Base-by-base conservation (phyloP, 2,797 vertebrate species). In the Meriones psammophilus region DNA sequence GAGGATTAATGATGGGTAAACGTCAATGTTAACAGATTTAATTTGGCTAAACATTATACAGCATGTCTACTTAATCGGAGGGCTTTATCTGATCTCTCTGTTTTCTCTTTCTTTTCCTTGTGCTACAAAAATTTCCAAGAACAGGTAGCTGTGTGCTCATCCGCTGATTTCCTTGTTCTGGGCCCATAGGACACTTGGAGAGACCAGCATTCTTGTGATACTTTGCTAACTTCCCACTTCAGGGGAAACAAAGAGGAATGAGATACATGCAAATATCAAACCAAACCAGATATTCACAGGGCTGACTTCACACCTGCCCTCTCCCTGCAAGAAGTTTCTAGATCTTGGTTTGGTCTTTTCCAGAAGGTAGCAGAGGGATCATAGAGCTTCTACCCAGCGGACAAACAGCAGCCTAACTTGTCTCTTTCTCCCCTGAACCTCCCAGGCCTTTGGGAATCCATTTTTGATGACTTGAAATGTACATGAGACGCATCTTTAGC, bases 41-140 rank as follows among this genome's bases (percentile, higher is more conserved):
- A 96, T 97, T 97, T 97, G 86, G 91, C 92, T 94, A 94, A 97
- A 96, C 66, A 91, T 86, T 89, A 90, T 74, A 91, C 87, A 94
- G 50, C 54, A 66, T 85, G 86, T 93, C 86, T 96, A 56, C 92
- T 88, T 95, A 50, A 92, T 90, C 58, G 13, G 78, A 71, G 22
- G 54, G 56, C 22, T 90, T 96, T 93, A 96, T 97, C 93, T 88
- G 86, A 97, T 88, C 39, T 92, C 91, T 89, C 60, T 62, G 36
- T 15, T 92, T 96, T 95, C 92, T 60, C 50, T 90, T 73, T 88
- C 73, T 93, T 93, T 95, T 91, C 84, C 85, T 90, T 92, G 94
- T 85, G 85, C 68, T 79, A 64, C 46, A 85, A 58, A 58, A 86
- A 81, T 97, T 97, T 97, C 91, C 54, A 92, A 95, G 86, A 89